Evolutionary conservation across 2,113 vertebrate species (phyloP).

Genomic region (Nothocercus nigrocapillus): DNA sequence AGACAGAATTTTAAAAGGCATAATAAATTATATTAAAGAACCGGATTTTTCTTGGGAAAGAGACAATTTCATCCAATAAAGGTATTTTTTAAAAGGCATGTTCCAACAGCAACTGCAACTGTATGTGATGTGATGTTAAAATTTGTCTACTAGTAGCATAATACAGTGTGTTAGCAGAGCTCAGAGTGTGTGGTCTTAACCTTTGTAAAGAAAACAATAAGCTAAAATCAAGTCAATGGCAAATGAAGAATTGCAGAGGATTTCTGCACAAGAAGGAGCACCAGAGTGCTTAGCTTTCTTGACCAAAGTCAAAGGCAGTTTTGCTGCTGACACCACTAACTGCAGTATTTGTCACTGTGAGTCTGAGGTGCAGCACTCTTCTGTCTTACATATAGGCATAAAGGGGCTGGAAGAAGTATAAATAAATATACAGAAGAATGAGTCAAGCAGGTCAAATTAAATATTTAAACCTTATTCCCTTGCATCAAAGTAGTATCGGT

Average conservation of each 20-base stretch:
- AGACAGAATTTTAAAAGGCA: constrained; percentile 78
- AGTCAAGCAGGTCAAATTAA: neutral
- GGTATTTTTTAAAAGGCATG: constrained; percentile 81
- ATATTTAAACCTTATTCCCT: rapidly evolving
- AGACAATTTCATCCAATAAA: constrained; percentile 81
- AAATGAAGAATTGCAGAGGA: neutral
- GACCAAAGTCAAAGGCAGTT: rapidly evolving
- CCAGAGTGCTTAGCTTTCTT: neutral
- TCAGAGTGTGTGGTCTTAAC: constrained; percentile 72
- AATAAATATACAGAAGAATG: neutral
- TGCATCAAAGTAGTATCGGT: neutral
- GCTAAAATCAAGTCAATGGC: constrained; percentile 3
- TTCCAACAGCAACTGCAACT: constrained; percentile 70
- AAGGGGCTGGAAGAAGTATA: neutral
- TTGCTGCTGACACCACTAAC: neutral
- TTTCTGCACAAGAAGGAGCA: neutral
- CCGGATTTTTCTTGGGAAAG: constrained; percentile 76
- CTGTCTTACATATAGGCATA: rapidly evolving
- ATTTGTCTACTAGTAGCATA: constrained; percentile 73
- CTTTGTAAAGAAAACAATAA: constrained; percentile 62
- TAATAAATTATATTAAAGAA: constrained; percentile 82
- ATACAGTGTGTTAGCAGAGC: constrained; percentile 77
- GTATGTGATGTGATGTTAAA: constrained; percentile 77
- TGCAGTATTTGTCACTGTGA: neutral
- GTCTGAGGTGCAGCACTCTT: neutral